Evolutionary conservation across 37 sponge, comb jelly and placozoan species (phyloP), one percentile per base, ranked within the genome.

Genomic region (Halisarca cf. caerulea): DNA sequence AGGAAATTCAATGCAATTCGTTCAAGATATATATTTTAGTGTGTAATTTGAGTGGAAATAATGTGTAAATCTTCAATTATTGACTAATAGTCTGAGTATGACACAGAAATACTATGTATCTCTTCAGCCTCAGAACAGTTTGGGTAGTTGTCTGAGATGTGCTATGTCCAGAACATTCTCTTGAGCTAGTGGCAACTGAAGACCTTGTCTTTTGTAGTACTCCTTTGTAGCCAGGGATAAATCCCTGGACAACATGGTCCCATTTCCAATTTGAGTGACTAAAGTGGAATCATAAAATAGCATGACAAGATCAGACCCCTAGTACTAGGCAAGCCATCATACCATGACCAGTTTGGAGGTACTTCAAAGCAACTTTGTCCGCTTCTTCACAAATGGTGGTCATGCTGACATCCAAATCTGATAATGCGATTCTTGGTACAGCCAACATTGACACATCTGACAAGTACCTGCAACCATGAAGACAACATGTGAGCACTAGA

Each of bases 321-420:
- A n/a, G n/a, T n/a, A n/a, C n/a, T n/a, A n/a, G n/a, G n/a, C n/a
- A n/a, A n/a, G n/a, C n/a, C n/a, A n/a, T n/a, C n/a, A n/a, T n/a
- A n/a, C n/a, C n/a, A n/a, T n/a, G n/a, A n/a, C n/a, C 68, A 36
- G 23, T 33, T 33, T 39, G 34, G 0, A 89, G 71, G 80, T 89
- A 89, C 69, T 89, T 89, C 53, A 89, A 35, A 66, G 84, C 80
- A 27, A 89, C 84, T 79, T 59, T 4, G 33, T 89, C 89, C 0
- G 89, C 89, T 24, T 78, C 53, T 23, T 89, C 89, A 69, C 82
- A 84, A 41, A 89, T 18, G 18, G 89, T 84, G 21, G 5, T 59
- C 39, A 66, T 82, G 18, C 33, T 23, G 7, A 36, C 30, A 32
- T 66, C 18, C 24, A 27, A 20, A 27, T 38, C 61, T 15, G 79